phyloP scores from a whole-genome alignment of 2,113 vertebrate species.

The Mola mola region DNA sequence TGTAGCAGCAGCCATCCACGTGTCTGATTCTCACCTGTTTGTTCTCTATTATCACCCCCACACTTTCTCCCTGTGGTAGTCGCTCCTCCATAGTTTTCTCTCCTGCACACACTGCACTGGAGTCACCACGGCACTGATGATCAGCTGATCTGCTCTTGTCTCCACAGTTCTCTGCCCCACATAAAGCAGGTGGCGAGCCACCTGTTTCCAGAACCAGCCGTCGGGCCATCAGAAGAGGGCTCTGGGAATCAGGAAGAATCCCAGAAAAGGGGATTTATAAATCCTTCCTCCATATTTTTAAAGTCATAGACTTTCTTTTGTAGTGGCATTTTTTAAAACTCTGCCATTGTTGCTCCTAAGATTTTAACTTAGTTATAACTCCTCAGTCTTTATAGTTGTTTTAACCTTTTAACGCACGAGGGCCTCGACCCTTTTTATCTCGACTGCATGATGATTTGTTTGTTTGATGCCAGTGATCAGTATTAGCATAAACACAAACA shows the following conservation, averaged over 20 bases:
- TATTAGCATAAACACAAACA: constrained; percentile 57
- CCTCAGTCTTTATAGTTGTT: constrained; percentile 23
- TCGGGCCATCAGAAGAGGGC: constrained; percentile 27
- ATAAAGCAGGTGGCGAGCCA: constrained; percentile 47
- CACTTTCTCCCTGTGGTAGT: constrained; percentile 5
- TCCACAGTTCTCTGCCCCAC: constrained; percentile 84
- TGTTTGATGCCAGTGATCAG: constrained; percentile 58
- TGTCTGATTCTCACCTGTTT: constrained; percentile 37
- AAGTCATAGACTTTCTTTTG: constrained; percentile 31
- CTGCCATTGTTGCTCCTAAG: constrained; percentile 17
- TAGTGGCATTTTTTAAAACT: constrained; percentile 17
- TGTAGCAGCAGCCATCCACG: constrained; percentile 31
- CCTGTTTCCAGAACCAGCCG: constrained; percentile 34
- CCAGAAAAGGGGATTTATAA: constrained; percentile 10
- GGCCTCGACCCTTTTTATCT: constrained; percentile 17
- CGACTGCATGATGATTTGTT: constrained; percentile 46
- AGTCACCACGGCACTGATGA: background rate
- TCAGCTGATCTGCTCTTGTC: constrained; percentile 33
- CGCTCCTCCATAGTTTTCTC: constrained; percentile 5
- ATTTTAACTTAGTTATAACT: constrained; percentile 49
- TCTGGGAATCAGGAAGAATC: constrained; percentile 43
- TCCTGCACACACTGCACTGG: background rate
- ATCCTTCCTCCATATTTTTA: constrained; percentile 22
- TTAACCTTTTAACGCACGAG: constrained; percentile 33
- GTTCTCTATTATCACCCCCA: constrained; percentile 18